A percentile compares a stretch with the other conserved stretches of the same genome.
Conservation (phyloP, 2,888 invertebrate genomes). For the Petrolisthes cinctipes region DNA sequence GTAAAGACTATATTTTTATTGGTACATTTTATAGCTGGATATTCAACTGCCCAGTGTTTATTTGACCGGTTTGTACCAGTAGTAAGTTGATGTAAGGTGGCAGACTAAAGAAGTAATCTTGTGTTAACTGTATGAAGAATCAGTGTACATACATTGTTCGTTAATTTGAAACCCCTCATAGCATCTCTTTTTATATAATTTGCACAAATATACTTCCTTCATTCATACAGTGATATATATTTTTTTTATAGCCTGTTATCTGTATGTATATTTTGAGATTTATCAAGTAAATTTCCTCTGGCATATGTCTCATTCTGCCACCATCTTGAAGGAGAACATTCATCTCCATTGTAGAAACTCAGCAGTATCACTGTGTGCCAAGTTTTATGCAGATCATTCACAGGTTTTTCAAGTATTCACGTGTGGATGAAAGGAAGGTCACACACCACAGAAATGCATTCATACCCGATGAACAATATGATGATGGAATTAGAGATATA, state of each 20-base stretch:
- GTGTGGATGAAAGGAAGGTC: conserved; percentile 28
- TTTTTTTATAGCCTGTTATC: conserved; percentile 5
- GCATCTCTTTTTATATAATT: background rate
- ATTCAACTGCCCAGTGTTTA: background rate
- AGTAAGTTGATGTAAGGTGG: background rate
- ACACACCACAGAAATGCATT: conserved; percentile 3
- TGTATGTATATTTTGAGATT: conserved; percentile 12
- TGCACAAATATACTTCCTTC: conserved; percentile 26
- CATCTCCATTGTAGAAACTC: conserved; percentile 24
- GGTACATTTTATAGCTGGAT: background rate
- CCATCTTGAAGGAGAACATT: conserved; percentile 2
- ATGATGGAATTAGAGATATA: background rate
- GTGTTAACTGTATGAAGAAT: no score
- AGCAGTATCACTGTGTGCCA: conserved; percentile 56
- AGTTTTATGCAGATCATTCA: conserved; percentile 21
- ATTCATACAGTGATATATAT: background rate
- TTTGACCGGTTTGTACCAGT: no score
- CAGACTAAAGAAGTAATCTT: background rate
- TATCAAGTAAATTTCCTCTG: background rate
- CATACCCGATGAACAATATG: conserved; percentile 25
- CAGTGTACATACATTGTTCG: no score
- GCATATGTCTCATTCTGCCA: background rate
- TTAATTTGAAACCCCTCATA: no score
- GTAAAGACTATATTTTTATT: background rate
- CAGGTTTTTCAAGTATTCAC: conserved; percentile 26